These are phyloP conservation scores for Physocephala rufipes DNA, from an alignment of 2,888 invertebrate species.

Conservation along the genomic window DNA sequence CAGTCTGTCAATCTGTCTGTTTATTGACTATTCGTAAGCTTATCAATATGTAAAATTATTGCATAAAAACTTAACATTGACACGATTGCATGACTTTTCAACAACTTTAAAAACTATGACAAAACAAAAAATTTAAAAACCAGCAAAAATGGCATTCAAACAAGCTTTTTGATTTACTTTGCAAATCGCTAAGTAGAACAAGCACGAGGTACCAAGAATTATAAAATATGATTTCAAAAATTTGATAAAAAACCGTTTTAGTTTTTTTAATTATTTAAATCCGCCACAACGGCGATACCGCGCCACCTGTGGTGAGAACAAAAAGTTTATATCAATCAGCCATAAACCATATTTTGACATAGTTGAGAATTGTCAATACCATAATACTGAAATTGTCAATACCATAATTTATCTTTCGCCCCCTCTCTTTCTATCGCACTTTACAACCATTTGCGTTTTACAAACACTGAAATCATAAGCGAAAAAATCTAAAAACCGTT, in stretches of 20 bases:
- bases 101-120: conserved; percentile 16
- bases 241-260: conserved; percentile 10
- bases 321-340: not conserved
- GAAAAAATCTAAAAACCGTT: conserved; percentile 12
- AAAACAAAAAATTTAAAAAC: not conserved
- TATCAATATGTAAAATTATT: not conserved
- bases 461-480: too few species aligned
- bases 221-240: not conserved
- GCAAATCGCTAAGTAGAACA: not conserved
- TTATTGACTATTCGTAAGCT: too few species aligned
- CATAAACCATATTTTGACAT: too few species aligned
- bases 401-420: too few species aligned
- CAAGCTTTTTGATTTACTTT: conserved; percentile 19
- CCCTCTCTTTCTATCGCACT: too few species aligned
- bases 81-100: conserved; percentile 21
- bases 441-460: too few species aligned
- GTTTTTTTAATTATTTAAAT: conserved; percentile 1
- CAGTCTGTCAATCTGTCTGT: too few species aligned
- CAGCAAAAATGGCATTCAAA: not conserved
- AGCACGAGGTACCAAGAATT: not conserved
- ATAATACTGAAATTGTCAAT: too few species aligned
- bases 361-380: too few species aligned
- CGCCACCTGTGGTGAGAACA: conserved; percentile 31
- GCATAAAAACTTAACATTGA: conserved; percentile 20
- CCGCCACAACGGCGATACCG: conserved; percentile 1